Conservation (phyloP, 1,140 invertebrate species). For the Lucilia sericata region DNA sequence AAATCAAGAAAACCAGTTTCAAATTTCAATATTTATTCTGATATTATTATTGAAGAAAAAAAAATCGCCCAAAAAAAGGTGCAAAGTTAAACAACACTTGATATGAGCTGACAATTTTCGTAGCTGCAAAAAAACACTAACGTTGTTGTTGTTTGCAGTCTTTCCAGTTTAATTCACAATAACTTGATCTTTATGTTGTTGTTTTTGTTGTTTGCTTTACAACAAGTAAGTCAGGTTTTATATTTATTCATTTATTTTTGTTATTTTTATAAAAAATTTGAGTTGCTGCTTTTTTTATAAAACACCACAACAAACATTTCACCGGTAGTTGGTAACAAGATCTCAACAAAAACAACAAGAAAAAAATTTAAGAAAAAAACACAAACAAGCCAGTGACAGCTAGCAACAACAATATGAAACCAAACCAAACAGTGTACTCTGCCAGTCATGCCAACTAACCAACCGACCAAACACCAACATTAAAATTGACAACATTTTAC, state of each 20-base stretch:
- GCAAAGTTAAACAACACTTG: slow-evolving; percentile 28
- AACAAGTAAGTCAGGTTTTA: neutral
- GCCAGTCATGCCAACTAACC: neutral
- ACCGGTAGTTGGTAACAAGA: slow-evolving; percentile 23
- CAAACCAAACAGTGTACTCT: neutral
- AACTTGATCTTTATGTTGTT: neutral
- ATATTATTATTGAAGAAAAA: no score
- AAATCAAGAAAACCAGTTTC: neutral
- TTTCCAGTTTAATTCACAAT: neutral
- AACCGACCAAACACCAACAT: neutral
- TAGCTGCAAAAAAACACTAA: neutral
- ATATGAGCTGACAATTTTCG: neutral
- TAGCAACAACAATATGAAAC: neutral
- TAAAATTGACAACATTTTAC: slow-evolving; percentile 5
- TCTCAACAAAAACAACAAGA: neutral
- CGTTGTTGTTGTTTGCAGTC: neutral
- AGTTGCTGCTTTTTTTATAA: neutral
- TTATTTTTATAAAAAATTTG: neutral
- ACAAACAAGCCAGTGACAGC: neutral
- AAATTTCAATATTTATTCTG: no score
- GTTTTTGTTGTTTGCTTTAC: neutral
- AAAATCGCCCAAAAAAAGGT: neutral
- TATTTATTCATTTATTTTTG: neutral
- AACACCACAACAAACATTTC: neutral
- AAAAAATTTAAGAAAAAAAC: neutral